A percentile compares a stretch with the other conserved stretches of the same genome.
phyloP scores from a whole-genome alignment of 1,140 invertebrate genomes.

The Pachyrhynchus sulphureomaculatus region DNA sequence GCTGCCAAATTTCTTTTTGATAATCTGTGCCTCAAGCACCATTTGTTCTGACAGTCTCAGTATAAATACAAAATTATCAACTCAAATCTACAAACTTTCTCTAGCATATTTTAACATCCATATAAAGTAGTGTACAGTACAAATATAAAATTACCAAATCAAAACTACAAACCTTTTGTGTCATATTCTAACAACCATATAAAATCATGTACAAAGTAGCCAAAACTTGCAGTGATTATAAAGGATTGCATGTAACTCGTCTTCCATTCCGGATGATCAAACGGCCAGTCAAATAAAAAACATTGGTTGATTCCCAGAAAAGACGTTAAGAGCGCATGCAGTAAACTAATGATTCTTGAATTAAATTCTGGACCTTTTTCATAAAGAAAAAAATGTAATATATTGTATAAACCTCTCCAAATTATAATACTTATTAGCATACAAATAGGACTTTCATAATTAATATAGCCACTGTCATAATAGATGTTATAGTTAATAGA shows the following conservation, averaged over 20 bases:
- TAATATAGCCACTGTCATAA: constrained; percentile 15
- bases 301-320: constrained; percentile 53
- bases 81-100: too few species aligned
- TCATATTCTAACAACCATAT: constrained; percentile 57
- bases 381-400: constrained; percentile 6
- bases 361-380: constrained; percentile 51
- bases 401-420: constrained; percentile 28
- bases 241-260: constrained; percentile 38
- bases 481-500: constrained; percentile 17
- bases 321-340: constrained; percentile 52
- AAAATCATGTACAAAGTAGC: constrained; percentile 61
- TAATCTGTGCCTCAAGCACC: too few species aligned
- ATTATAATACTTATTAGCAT: constrained; percentile 23
- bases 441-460: constrained; percentile 24
- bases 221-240: constrained; percentile 50
- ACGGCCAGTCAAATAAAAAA: constrained; percentile 38
- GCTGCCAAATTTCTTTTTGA: too few species aligned
- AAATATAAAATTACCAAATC: too few species aligned
- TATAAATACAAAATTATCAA: too few species aligned
- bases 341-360: constrained; percentile 50
- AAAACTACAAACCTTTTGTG: constrained; percentile 8
- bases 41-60: too few species aligned
- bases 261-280: constrained; percentile 38
- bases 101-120: too few species aligned
- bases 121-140: too few species aligned